Base-by-base conservation (phyloP, 2,113 vertebrate species). In the Donacobius atricapilla region DNA sequence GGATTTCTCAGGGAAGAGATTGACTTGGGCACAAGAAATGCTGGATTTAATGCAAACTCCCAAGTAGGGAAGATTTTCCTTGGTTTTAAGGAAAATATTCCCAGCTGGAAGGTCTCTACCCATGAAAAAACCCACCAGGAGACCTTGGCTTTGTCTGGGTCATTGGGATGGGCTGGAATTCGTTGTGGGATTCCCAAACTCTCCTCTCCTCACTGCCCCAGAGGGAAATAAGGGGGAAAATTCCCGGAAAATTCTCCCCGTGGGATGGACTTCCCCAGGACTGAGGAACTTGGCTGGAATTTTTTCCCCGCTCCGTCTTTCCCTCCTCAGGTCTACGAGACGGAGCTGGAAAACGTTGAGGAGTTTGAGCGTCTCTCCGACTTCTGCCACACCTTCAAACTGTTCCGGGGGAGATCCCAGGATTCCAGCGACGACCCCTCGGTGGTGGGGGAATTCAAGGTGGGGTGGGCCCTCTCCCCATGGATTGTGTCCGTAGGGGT, bases 401-500 rank as follows among this genome's bases (percentile, higher is more conserved):
- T 99, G 20, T 98, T 98, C 79, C 98, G 99, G 21, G 99, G 99
- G 40, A 98, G 98, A 88, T 98, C 97, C 21, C 98, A 98, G 83
- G 98, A 99, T 44, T 98, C 98, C 8, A 97, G 54, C 2, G 99
- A 99, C 1, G 99, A 99, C 57, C 99, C 99, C 0, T 99, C 99
- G 0, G 97, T 99, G 1, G 99, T 99, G 27, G 99, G 99, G 40
- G 99, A 99, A 89, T 99, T 99, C 97, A 99, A 99, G 98, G 99
- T 99, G 65, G 66, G 84, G 10, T 10, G 31, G 25, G 27, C 6
- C 17, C 31, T 22, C 11, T 12, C 16, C 7, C 44, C 44, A 18
- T 22, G 72, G 63, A 31, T 37, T 28, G 8, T 28, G 15, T 39
- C 63, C 45, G 0, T 5, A 18, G 54, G 54, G 40, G 1, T 24